Evolutionary conservation across 2,888 invertebrate species (phyloP).

Genomic region (Altica lythri): DNA sequence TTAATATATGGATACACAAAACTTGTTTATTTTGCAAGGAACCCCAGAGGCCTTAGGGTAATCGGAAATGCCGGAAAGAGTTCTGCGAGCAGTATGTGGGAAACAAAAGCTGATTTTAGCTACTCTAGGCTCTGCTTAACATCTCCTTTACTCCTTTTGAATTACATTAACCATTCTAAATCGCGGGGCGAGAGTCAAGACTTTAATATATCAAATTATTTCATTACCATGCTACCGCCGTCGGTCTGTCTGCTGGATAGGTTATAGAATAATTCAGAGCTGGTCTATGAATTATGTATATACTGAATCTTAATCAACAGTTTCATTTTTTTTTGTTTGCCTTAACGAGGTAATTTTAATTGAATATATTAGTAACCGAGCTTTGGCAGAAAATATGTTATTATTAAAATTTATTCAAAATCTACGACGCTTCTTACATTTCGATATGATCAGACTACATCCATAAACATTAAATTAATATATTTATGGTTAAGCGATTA

Average conservation of each 20-base stretch:
- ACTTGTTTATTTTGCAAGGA: not conserved
- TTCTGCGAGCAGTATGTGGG: slow-evolving; percentile 30
- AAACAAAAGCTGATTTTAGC: slow-evolving; percentile 37
- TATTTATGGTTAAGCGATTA: too few relatives aligned
- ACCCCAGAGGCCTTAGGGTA: slow-evolving; percentile 35
- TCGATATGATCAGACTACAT: too few relatives aligned
- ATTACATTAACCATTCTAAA: slow-evolving; percentile 38
- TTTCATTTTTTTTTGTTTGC: not conserved
- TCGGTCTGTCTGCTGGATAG: slow-evolving; percentile 23
- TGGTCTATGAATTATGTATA: slow-evolving; percentile 16
- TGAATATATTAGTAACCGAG: too few relatives aligned
- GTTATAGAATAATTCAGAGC: slow-evolving; percentile 20
- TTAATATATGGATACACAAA: not conserved
- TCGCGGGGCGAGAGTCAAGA: slow-evolving; percentile 36
- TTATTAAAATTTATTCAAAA: too few relatives aligned
- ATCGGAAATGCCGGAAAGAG: slow-evolving; percentile 13
- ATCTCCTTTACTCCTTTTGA: slow-evolving; percentile 29
- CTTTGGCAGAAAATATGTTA: too few relatives aligned
- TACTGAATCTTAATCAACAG: not conserved
- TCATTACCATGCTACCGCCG: slow-evolving; percentile 33
- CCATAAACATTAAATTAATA: too few relatives aligned
- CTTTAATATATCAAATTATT: slow-evolving; percentile 38
- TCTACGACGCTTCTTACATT: too few relatives aligned
- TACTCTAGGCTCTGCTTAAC: slow-evolving; percentile 32
- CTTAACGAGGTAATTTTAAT: too few relatives aligned